phyloP scores from a whole-genome alignment of 1,140 invertebrate species.

The Leptinotarsa defecta region DNA sequence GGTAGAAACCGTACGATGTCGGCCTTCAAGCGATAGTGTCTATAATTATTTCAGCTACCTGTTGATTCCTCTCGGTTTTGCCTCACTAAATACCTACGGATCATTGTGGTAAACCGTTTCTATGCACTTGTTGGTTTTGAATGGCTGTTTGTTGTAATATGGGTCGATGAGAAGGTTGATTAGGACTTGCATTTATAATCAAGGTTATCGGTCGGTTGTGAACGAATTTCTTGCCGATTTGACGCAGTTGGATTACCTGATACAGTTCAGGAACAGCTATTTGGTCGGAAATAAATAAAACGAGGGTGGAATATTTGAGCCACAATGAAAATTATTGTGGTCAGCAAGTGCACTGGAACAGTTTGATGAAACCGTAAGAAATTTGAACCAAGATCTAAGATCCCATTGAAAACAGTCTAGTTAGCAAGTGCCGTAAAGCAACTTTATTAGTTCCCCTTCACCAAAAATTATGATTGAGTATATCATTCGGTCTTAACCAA shows the following conservation, averaged over 20 bases:
- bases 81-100: constrained; percentile 21
- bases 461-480: too few species aligned
- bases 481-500: too few species aligned
- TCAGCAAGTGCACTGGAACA: too few species aligned
- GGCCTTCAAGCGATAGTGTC: constrained; percentile 16
- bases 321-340: too few species aligned
- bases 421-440: too few species aligned
- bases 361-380: too few species aligned
- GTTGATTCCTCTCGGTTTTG: constrained; percentile 14
- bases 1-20: constrained; percentile 25
- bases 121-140: constrained; percentile 26
- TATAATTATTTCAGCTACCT: constrained; percentile 24
- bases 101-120: constrained; percentile 19
- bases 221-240: neutral
- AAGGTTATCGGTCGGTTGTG: neutral
- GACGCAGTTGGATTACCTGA: neutral
- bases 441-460: too few species aligned
- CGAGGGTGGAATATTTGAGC: too few species aligned
- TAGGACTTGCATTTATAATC: constrained; percentile 12
- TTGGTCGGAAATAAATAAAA: too few species aligned
- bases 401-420: too few species aligned
- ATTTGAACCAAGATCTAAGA: too few species aligned
- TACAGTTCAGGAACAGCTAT: too few species aligned
- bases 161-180: constrained; percentile 14
- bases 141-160: constrained; percentile 19